Conservation (phyloP, 64 coral and sea anemone species). For the Montipora capricornis region DNA sequence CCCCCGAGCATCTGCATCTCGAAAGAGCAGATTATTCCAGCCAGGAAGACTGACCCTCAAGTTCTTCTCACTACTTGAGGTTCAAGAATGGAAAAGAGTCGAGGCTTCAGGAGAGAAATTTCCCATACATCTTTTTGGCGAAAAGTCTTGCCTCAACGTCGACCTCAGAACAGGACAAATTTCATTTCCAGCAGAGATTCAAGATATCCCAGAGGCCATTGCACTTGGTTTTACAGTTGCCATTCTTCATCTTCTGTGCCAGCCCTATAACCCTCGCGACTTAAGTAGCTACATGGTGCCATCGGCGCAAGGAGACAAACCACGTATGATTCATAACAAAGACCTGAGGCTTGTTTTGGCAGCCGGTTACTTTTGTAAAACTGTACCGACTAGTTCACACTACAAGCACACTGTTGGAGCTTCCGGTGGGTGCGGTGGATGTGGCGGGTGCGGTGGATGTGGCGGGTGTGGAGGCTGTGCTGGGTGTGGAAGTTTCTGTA, state of each 20-base stretch:
- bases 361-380: slow-evolving; percentile 11
- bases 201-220: slow-evolving; percentile 55
- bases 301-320: slow-evolving; percentile 30
- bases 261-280: slow-evolving; percentile 33
- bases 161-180: slow-evolving; percentile 44
- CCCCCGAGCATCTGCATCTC: no score
- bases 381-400: neutral
- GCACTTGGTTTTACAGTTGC: slow-evolving; percentile 77
- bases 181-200: slow-evolving; percentile 9
- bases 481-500: no score
- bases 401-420: slow-evolving; percentile 24
- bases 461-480: no score
- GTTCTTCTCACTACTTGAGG: no score
- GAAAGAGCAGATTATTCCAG: no score
- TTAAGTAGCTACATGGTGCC: neutral
- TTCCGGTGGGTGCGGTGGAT: slow-evolving; percentile 20
- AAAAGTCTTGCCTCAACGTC: slow-evolving; percentile 18
- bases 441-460: no score
- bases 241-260: slow-evolving; percentile 67
- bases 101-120: neutral
- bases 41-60: slow-evolving; percentile 48
- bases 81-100: neutral
- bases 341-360: slow-evolving; percentile 26
- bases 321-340: slow-evolving; percentile 56
- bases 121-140: slow-evolving; percentile 24